phyloP scores from a whole-genome alignment of 2,113 vertebrate species.

The Grantiella picta region DNA sequence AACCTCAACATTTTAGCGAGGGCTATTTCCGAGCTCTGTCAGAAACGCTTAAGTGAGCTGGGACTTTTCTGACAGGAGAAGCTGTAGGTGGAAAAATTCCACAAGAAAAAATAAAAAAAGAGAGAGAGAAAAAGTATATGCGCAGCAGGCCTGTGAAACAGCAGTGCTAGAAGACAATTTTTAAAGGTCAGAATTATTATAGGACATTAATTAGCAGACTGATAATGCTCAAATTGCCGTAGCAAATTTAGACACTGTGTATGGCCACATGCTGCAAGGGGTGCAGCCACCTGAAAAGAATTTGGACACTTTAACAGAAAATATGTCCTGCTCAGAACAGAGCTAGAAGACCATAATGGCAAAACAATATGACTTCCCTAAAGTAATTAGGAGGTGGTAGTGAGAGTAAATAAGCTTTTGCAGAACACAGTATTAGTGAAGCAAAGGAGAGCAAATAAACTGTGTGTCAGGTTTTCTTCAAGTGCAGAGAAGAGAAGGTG shows the following conservation, averaged over 20 bases:
- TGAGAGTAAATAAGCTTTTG: constrained; percentile 7
- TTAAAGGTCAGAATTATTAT: constrained; percentile 58
- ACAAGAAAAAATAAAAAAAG: too few relatives aligned
- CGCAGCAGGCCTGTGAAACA: constrained; percentile 1
- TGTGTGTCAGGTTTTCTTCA: not conserved
- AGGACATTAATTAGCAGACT: constrained; percentile 44
- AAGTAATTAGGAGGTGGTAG: constrained; percentile 5
- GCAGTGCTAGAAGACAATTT: not conserved
- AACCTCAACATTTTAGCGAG: not conserved
- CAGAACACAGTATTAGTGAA: not conserved
- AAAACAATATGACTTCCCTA: not conserved
- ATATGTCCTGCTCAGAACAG: not conserved
- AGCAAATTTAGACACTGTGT: not conserved
- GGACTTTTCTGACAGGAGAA: not conserved
- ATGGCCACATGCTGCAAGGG: not conserved
- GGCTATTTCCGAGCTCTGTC: not conserved
- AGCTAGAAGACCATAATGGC: not conserved
- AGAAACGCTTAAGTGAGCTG: not conserved
- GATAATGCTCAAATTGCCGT: not conserved
- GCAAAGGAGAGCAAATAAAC: not conserved
- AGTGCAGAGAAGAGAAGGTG: not conserved
- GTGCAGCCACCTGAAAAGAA: constrained; percentile 15
- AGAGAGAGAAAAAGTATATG: not conserved
- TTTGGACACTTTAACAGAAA: not conserved
- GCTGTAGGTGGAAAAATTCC: not conserved